These are phyloP conservation scores for Plotosus lineatus DNA, from an alignment of 2,113 vertebrate species.

Conservation along the genomic window DNA sequence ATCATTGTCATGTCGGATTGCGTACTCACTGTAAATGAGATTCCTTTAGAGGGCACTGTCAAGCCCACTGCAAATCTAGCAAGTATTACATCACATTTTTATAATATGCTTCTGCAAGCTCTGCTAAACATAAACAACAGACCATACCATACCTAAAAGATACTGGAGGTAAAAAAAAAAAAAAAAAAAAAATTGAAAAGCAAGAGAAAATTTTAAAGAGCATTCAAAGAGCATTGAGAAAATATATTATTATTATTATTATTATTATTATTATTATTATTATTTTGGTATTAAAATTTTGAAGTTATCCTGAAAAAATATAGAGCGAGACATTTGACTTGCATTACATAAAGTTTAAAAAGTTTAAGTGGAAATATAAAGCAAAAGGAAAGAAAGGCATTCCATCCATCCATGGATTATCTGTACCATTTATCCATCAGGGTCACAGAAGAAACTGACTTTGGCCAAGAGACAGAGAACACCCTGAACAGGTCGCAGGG, in stretches of 20 bases:
- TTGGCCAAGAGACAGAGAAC: no score
- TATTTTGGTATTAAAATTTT: neutral
- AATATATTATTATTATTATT: neutral
- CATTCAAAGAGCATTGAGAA: no score
- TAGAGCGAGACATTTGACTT: neutral
- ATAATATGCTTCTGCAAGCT: neutral
- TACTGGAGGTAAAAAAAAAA: no score
- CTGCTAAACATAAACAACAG: neutral
- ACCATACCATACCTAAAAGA: neutral
- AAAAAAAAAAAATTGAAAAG: no score
- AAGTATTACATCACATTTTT: neutral
- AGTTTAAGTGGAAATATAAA: neutral
- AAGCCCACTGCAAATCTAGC: slow-evolving; percentile 5
- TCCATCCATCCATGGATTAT: no score
- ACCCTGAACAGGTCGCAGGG: no score
- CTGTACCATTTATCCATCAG: no score
- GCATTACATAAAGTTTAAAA: neutral
- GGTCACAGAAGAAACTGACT: no score
- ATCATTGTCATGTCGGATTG: slow-evolving; percentile 18
- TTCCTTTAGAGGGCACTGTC: slow-evolving; percentile 37
- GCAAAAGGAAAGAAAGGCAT: neutral
- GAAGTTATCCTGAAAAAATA: neutral
- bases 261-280: neutral
- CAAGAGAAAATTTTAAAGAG: no score
- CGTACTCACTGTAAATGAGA: slow-evolving; percentile 11